Evolutionary conservation across 2,113 vertebrate species (phyloP), one percentile per base, ranked within the genome.

Genomic region (Lepus timidus): DNA sequence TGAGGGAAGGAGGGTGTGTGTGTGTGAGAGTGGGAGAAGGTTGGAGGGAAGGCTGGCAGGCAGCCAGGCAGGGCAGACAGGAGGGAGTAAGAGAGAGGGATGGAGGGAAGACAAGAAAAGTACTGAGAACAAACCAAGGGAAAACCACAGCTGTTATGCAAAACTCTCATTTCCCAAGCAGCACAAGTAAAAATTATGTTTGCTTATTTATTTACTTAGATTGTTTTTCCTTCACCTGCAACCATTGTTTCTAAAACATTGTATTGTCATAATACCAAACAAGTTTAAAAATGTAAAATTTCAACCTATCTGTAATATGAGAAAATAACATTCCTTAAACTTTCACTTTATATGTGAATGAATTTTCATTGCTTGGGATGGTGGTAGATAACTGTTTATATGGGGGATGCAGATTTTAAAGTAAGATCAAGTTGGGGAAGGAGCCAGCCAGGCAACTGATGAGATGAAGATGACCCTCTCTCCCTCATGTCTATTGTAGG

Each of bases 161-260:
- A 70, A 91, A 25, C 13, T 16, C 67, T 12, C 27, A 39, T 96
- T 51, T 73, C 95, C 44, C 65, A 64, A 85, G 92, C 85, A 93
- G 68, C 74, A 93, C 67, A 83, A 68, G 51, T 75, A 93, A 92
- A 90, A 67, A 93, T 95, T 58, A 89, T 76, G 74, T 90, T 85
- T 85, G n/a, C n/a, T 85, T 49, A 10, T 52, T 74, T 87, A 58
- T 86, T 95, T 52, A 61, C 29, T 90, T 92, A 84, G 51, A 27
- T 85, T 0, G 3, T 2, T 68, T 87, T 93, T 79, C 76, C 49
- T 85, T 94, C 82, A 51, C 6, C 27, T 58, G 49, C 2, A 74
- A 33, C 16, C 84, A 14, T 52, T 81, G 36, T 92, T 94, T 95
- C 49, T 68, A 90, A 62, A 61, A 55, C 14, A 1, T 85, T 73